Conservation (phyloP, 2,113 vertebrate genomes). For the Sula dactylatra region DNA sequence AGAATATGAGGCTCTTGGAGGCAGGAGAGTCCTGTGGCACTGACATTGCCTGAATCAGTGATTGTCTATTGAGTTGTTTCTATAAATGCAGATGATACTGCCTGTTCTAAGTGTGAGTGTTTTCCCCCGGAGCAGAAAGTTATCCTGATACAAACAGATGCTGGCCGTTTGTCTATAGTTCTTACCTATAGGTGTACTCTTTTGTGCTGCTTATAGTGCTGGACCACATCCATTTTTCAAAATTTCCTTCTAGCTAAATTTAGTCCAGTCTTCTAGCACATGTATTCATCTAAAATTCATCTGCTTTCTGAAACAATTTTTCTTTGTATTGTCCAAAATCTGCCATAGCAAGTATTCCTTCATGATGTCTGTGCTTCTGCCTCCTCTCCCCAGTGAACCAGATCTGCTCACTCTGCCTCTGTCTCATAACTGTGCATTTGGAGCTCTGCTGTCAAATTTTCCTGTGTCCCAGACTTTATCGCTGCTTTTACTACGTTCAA, state of each 20-base stretch:
- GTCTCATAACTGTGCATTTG: background rate
- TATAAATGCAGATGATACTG: background rate
- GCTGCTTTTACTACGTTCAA: background rate
- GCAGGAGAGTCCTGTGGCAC: background rate
- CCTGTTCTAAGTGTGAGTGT: background rate
- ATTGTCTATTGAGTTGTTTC: background rate
- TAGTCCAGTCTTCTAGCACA: background rate
- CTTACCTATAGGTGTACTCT: background rate
- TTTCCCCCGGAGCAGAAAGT: background rate
- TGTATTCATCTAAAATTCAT: background rate
- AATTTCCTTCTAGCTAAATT: background rate
- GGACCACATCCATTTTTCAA: background rate
- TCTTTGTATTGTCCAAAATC: background rate
- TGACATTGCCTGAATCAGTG: background rate
- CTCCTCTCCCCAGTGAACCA: background rate
- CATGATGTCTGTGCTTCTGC: background rate
- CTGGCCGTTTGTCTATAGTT: background rate
- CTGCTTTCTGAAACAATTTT: background rate
- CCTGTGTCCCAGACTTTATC: background rate
- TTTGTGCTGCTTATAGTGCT: background rate
- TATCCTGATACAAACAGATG: background rate
- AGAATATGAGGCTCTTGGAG: background rate
- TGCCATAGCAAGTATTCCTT: background rate
- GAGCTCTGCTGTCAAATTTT: background rate
- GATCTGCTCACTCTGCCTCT: background rate